These are phyloP conservation scores for Thysanoteuthis rhombus DNA, from an alignment of 2,888 invertebrate genomes.

Conservation along the genomic window DNA sequence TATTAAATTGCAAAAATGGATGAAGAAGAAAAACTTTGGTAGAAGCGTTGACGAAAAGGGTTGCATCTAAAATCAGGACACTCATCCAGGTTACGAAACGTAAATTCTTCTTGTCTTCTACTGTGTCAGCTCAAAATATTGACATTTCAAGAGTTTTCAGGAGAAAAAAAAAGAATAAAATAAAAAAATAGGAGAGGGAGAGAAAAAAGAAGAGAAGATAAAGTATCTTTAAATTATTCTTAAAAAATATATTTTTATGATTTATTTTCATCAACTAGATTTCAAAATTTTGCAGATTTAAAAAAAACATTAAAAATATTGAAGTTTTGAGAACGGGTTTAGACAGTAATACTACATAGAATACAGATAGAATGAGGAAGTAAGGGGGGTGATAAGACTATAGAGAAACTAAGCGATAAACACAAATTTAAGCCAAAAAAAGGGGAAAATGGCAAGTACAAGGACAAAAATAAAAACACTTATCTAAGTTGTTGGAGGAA, in stretches of 20 bases:
- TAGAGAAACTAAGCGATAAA: not conserved
- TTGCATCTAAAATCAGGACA: not conserved
- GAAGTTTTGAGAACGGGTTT: not conserved
- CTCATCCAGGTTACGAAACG: not conserved
- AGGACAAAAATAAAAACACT: not conserved
- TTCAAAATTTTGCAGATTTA: not conserved
- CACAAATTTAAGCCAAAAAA: not conserved
- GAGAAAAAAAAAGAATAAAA: not conserved
- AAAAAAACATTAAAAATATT: not conserved
- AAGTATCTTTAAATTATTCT: not conserved
- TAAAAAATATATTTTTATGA: not conserved
- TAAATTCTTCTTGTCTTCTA: not conserved
- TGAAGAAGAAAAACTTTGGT: conserved; percentile 1
- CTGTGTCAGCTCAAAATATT: not conserved
- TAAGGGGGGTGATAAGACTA: not conserved
- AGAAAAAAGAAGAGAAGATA: not conserved
- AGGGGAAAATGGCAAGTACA: not conserved
- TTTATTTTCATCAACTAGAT: not conserved
- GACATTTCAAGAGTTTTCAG: not conserved
- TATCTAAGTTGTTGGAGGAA: not conserved
- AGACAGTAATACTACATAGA: no score
- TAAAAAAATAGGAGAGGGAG: not conserved
- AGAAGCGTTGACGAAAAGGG: not conserved
- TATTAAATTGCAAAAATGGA: not conserved
- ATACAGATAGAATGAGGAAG: not conserved